Base-by-base conservation (phyloP, 2,113 vertebrate species). In the Solea solea region DNA sequence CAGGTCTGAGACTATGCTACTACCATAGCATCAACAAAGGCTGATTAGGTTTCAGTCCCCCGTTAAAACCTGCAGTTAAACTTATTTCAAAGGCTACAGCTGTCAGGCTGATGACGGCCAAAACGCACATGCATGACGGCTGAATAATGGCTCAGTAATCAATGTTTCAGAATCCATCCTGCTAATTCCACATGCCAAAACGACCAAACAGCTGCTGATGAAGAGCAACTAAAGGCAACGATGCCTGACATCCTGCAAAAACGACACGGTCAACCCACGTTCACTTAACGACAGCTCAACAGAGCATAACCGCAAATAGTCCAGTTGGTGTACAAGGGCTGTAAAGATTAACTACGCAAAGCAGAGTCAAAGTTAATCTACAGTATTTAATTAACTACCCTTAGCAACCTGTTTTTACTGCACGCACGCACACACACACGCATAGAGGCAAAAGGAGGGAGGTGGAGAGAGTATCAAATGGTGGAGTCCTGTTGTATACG, bases 401-500 rank as follows among this genome's bases (percentile, higher is more conserved):
- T 15, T 61, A 64, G 71, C 53, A 69, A 64, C 52, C 54, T 61
- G 27, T 66, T 66, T 21, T 56, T 40, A 21, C 40, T 48, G 28
- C 69, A 58, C 72, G 74, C 61, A 69, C 63, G 70, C 54, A 45
- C 45, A 71, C 60, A 34, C 28, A 34, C 28, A 34, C 34, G 55
- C 52, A 65, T 4, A 11, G 39, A 73, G 39, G 21, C 53, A 53
- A 46, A 58, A 72, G 49, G 42, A 66, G 60, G 61, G 60, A 63
- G 40, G 49, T 11, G 49, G 49, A 63, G 58, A 28, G 63, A 51
- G 72, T 76, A 80, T 85, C 83, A 63, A 74, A 72, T 89, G 74
- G 54, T 69, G 25, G 34, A 13, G 68, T 69, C 64, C 50, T 53
- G 61, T 45, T 51, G 25, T 49, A 76, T 70, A 77, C 12, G 12